phyloP scores from a whole-genome alignment of 2,113 vertebrate species.

The Pangasianodon hypophthalmus region DNA sequence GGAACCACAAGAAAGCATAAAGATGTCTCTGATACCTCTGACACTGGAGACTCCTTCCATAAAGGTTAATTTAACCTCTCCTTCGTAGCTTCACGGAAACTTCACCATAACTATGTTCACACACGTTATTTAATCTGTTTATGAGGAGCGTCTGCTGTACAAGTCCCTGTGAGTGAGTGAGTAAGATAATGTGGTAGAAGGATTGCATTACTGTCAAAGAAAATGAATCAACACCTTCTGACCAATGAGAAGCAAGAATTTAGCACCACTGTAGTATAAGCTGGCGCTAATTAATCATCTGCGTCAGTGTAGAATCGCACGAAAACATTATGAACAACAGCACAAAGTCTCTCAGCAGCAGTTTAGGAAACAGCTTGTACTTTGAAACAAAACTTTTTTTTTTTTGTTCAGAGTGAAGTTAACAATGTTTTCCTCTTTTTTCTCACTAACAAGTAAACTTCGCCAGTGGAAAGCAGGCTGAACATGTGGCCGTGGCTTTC shows the following conservation, averaged over 20 bases:
- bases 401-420: background rate
- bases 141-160: background rate
- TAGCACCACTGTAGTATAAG: background rate
- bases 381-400: background rate
- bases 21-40: background rate
- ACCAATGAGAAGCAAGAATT: background rate
- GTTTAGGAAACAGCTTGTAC: background rate
- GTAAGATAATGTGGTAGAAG: background rate
- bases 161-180: background rate
- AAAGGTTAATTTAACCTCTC: background rate
- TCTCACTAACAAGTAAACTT: background rate
- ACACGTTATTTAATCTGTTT: background rate
- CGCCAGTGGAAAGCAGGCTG: background rate
- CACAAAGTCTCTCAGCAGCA: background rate
- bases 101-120: background rate
- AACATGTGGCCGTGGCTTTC: slow-evolving; percentile 10
- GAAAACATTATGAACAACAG: slow-evolving; percentile 69
- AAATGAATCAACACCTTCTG: background rate
- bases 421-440: background rate
- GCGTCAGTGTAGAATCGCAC: slow-evolving; percentile 75
- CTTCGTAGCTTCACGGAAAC: background rate
- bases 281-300: slow-evolving; percentile 55
- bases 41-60: background rate
- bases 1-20: background rate
- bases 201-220: background rate